Percentiles rank a stretch among this genome's conserved stretches.
phyloP scores from a whole-genome alignment of 2,888 invertebrate species.

The Sylvicola fuscatus region DNA sequence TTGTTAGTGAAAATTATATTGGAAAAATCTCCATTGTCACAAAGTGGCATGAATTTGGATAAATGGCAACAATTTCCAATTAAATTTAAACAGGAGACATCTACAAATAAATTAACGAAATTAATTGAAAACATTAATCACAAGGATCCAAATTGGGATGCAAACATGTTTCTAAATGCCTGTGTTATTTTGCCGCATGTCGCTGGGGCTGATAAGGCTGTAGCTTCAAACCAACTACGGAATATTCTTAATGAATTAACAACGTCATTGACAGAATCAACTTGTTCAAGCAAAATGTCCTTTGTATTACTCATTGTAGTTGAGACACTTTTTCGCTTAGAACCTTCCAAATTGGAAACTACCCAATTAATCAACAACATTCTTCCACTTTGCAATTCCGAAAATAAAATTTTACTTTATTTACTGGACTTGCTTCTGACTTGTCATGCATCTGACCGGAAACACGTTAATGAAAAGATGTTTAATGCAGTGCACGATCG shows the following conservation, averaged over 20 bases:
- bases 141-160: slow-evolving; percentile 22
- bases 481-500: slow-evolving; percentile 29
- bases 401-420: slow-evolving; percentile 1
- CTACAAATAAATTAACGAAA: slow-evolving; percentile 5
- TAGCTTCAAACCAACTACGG: too few relatives aligned
- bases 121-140: slow-evolving; percentile 20
- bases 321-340: slow-evolving; percentile 36
- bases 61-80: slow-evolving; percentile 47
- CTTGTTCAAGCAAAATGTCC: slow-evolving; percentile 12
- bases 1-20: slow-evolving; percentile 44
- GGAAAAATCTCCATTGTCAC: slow-evolving; percentile 40
- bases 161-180: slow-evolving; percentile 14
- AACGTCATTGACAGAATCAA: slow-evolving; percentile 9
- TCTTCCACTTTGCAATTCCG: slow-evolving; percentile 5
- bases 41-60: slow-evolving; percentile 34
- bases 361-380: slow-evolving; percentile 14
- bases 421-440: too few relatives aligned
- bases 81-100: slow-evolving; percentile 26
- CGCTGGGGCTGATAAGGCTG: background rate
- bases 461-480: slow-evolving; percentile 17
- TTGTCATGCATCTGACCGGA: slow-evolving; percentile 7
- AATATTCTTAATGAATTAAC: slow-evolving; percentile 21
- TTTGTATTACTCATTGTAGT: slow-evolving; percentile 35
- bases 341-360: slow-evolving; percentile 14
- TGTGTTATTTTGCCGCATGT: slow-evolving; percentile 17